These are phyloP conservation scores for Salvator merianae DNA, from an alignment of 2,113 vertebrate species.

Conservation along the genomic window DNA sequence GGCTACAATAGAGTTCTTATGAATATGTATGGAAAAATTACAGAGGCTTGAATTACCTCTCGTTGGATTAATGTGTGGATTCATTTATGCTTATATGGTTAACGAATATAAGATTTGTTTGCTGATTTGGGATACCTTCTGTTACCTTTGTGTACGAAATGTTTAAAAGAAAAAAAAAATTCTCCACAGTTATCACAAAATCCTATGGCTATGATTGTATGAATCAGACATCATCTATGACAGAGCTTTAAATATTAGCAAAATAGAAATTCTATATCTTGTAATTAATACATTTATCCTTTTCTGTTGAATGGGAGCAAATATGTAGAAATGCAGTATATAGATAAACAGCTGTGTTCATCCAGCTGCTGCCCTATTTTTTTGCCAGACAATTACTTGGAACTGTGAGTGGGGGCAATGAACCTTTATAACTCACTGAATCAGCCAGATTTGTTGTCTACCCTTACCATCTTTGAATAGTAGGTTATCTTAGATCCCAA, in stretches of 20 bases:
- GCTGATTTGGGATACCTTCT: slow-evolving; percentile 21
- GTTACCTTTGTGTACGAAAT: slow-evolving; percentile 25
- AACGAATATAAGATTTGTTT: slow-evolving; percentile 38
- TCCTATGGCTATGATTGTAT: neutral
- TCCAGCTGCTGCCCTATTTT: neutral
- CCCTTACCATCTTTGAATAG: neutral
- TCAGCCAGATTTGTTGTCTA: no score
- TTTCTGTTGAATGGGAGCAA: no score
- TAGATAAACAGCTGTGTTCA: slow-evolving; percentile 2
- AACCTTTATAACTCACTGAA: neutral
- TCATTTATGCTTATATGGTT: slow-evolving; percentile 6
- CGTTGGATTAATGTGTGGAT: slow-evolving; percentile 13
- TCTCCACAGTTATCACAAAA: slow-evolving; percentile 36
- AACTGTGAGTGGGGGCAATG: neutral
- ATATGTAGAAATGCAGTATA: neutral
- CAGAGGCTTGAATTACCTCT: slow-evolving; percentile 40
- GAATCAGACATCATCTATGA: slow-evolving; percentile 16
- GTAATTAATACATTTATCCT: neutral
- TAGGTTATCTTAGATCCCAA: no score
- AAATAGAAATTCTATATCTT: slow-evolving; percentile 18
- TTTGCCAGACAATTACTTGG: neutral
- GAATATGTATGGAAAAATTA: slow-evolving; percentile 39
- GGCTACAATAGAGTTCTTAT: slow-evolving; percentile 29
- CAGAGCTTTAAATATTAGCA: slow-evolving; percentile 32
- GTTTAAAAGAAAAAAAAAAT: slow-evolving; percentile 12